Conservation (phyloP, 1,140 invertebrate genomes). For the Oedothorax gibbosus region DNA sequence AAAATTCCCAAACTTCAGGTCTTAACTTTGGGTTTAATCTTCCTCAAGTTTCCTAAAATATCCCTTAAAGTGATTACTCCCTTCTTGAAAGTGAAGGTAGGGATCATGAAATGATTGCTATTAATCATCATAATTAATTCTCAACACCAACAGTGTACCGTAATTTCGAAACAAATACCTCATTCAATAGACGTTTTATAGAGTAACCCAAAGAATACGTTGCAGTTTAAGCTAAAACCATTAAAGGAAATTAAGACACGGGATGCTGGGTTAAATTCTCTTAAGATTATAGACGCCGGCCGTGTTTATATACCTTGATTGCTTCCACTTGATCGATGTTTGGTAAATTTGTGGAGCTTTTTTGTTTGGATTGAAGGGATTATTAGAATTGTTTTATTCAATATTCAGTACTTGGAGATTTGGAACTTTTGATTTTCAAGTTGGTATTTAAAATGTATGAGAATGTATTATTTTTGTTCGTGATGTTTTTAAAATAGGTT, state of each 20-base stretch:
- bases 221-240: not conserved
- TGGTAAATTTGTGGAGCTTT: no score
- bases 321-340: no score
- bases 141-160: slow-evolving; percentile 28
- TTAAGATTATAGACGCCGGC: no score
- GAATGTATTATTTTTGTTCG: no score
- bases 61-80: slow-evolving; percentile 25
- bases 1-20: slow-evolving; percentile 26
- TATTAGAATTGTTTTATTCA: no score
- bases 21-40: slow-evolving; percentile 34
- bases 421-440: no score
- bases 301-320: no score
- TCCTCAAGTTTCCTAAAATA: slow-evolving; percentile 16
- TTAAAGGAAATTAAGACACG: not conserved
- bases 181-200: not conserved
- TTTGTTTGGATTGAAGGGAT: no score
- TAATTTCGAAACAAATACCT: slow-evolving; percentile 28
- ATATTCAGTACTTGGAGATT: no score
- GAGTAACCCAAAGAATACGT: not conserved
- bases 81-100: slow-evolving; percentile 15
- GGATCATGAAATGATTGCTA: slow-evolving; percentile 38
- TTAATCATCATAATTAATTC: slow-evolving; percentile 48
- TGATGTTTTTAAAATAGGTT: no score
- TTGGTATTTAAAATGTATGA: no score
- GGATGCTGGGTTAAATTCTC: no score